Conservation (phyloP, 1,140 invertebrate genomes). For the Aphis craccivora region DNA sequence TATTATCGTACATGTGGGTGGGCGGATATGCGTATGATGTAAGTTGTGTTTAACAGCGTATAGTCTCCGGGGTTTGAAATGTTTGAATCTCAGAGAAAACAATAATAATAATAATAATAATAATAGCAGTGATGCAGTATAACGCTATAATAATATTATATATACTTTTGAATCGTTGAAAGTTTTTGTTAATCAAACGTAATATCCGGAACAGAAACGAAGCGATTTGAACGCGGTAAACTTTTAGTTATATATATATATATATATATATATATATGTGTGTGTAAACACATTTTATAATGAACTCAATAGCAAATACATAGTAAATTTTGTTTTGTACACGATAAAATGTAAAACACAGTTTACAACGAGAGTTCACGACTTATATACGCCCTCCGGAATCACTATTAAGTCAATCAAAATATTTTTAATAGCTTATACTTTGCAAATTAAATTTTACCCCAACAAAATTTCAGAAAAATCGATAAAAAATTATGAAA, state of each 20-base stretch:
- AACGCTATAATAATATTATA: not conserved
- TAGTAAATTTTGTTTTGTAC: not conserved
- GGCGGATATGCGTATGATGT: not conserved
- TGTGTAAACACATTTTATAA: not conserved
- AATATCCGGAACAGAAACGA: not conserved
- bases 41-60: not conserved
- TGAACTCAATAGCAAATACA: not conserved
- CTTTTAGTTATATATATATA: not conserved
- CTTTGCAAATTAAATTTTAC: not conserved
- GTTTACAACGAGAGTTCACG: not conserved
- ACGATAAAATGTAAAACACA: not conserved
- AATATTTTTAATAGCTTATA: not conserved
- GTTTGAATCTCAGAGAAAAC: not conserved
- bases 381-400: not conserved
- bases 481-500: not conserved
- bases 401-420: not conserved
- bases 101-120: not conserved
- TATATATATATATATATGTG: not conserved
- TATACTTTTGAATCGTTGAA: not conserved
- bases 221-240: not conserved
- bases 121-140: not conserved
- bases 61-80: not conserved
- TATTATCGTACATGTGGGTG: not conserved
- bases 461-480: not conserved
- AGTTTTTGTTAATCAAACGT: conserved; percentile 1